phyloP scores from a whole-genome alignment of 2,113 vertebrate genomes.

The Merops nubicus region DNA sequence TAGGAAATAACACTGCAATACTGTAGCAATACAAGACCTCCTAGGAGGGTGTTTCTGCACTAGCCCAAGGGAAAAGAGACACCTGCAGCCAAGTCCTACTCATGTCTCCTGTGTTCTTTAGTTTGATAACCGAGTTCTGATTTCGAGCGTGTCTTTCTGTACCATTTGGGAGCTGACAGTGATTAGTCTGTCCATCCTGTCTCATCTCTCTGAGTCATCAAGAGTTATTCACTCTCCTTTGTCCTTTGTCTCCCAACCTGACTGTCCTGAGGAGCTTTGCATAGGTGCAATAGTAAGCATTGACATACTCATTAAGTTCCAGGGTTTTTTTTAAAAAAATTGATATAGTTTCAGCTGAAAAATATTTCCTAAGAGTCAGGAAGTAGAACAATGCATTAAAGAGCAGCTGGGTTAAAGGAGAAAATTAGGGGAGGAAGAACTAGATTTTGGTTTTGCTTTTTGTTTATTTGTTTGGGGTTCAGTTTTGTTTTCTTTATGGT shows the following conservation, averaged over 20 bases:
- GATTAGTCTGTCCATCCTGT: neutral
- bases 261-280: neutral
- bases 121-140: neutral
- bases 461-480: neutral
- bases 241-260: neutral
- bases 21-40: neutral
- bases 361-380: neutral
- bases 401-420: neutral
- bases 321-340: neutral
- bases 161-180: neutral
- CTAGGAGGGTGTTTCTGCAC: neutral
- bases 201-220: neutral
- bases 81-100: fast-evolving
- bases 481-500: neutral
- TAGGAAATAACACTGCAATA: neutral
- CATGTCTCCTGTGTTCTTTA: neutral
- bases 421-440: neutral
- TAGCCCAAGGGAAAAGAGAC: neutral
- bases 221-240: neutral
- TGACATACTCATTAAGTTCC: neutral
- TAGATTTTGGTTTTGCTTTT: neutral
- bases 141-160: neutral
- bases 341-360: neutral
- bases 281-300: neutral
- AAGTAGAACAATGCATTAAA: neutral